Evolutionary conservation across 2,888 invertebrate species (phyloP), one percentile per base, ranked within the genome.

Genomic region (Atrina japonica): DNA sequence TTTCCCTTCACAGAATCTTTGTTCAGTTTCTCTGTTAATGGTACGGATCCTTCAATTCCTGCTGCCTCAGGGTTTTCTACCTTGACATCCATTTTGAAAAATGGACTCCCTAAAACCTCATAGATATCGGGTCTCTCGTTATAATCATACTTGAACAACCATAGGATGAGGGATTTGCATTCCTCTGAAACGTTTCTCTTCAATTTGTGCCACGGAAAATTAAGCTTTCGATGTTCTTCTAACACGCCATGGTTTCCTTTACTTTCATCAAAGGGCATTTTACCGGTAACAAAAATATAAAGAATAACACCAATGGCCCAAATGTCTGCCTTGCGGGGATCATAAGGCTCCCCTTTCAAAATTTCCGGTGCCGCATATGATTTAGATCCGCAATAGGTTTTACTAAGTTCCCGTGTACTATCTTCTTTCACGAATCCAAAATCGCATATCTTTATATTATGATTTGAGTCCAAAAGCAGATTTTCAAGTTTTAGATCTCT

Each of bases 401-500:
- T 86, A 71, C 92, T 88, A 43, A 92, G 81, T 16, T 84, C 78
- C 53, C 73, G 73, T 75, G 71, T 77, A 7, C 70, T 76, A 35
- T 83, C 80, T 35, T 81, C 84, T 76, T 88, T 90, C 35, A 90
- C 89, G 77, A 92, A 92, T 30, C 91, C 91, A 71, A 92, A 92
- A 81, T 92, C 91, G 68, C 89, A 89, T 3, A 91, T 83, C 73
- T 92, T 92, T 40, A 92, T 90, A 70, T 90, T 90, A 72, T 83
- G 88, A 66, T 83, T 80, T 23, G 80, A 84, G 78, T 92, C 91
- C 40, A 92, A 83, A 23, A 92, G 86, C 41, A 92, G 88, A 79
- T 92, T 91, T 81, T 92, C 92, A 58, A 92, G 84, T 77, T 92
- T 92, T 45, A 92, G 80, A 84, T 92, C 92, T 40, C 92, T 81